Base-by-base conservation (phyloP, 2,888 invertebrate species). In the Odontothrips loti region DNA sequence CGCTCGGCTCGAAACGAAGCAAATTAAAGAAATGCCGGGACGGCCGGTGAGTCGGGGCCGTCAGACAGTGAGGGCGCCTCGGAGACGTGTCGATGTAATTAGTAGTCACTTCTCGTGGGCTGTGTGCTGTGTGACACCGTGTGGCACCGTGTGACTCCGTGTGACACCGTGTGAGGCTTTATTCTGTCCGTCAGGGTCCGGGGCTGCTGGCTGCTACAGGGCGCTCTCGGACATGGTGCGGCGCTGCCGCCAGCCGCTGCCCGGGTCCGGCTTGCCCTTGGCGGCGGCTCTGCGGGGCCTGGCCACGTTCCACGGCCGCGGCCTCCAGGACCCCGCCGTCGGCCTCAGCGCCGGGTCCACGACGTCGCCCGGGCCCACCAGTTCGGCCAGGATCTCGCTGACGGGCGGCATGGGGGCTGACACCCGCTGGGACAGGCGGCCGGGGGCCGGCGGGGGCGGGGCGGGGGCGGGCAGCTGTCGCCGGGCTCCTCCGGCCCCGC, bases 301-400 rank as follows among this genome's bases (percentile, higher is more conserved):
- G 68, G 20, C 68, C 68, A 11, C 23, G 68, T 68, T 68, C 68
- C 68, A 68, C 23, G 68, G 68, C 68, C 68, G 68, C 23, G 23
- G 23, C 68, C 68, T 20, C 68, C 68, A 68, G 23, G n/a, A 43
- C 34, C 68, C 9, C 27, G 68, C 6, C 68, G 68, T 10, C 11
- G 68, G 68, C 27, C 68, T 68, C 68, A 23, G 68, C 68, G 68
- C 23, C 68, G 68, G n/a, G 68, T n/a, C 68, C 68, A 51, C 15
- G 51, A 17, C 68, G 23, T 9, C 68, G 68, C 20, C n/a, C n/a
- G 23, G n/a, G 63, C 23, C 68, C 15, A 51, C 34, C 34, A 43
- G 34, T 6, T 43, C 34, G 68, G n/a, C 68, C 68, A 23, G 68
- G n/a, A 23, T 20, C 23, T 11, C 68, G 68, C 11, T 68, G 68